phyloP scores from a whole-genome alignment of 2,113 vertebrate species.

The Amazona guildingii region DNA sequence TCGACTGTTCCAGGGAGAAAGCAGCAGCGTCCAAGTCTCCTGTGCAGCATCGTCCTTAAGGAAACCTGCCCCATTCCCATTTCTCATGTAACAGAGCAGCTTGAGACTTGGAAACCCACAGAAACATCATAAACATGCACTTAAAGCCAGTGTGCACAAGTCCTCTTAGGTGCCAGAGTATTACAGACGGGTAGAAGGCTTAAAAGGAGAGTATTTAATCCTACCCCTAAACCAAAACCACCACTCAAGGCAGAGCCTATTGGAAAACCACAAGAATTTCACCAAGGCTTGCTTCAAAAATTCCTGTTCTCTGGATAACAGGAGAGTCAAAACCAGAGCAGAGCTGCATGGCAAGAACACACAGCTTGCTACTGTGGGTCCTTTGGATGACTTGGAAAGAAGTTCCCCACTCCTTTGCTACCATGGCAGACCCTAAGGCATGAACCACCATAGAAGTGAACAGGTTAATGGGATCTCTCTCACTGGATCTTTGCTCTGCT shows the following conservation, averaged over 20 bases:
- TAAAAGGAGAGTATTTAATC: background rate
- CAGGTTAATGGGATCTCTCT: background rate
- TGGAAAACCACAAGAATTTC: background rate
- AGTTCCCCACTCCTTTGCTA: background rate
- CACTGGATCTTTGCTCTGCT: background rate
- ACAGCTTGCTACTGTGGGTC: background rate
- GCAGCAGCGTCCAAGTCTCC: background rate
- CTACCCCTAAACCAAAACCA: background rate
- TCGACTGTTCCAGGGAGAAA: background rate
- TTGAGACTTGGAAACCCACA: background rate
- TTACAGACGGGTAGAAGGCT: background rate
- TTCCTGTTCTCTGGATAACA: background rate
- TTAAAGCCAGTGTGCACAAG: background rate
- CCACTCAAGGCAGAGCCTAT: background rate
- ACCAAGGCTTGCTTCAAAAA: background rate
- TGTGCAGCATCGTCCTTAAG: background rate
- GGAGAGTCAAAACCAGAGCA: background rate
- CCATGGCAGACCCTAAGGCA: background rate
- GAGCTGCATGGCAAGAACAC: background rate
- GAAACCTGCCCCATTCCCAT: background rate
- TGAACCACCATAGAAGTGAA: background rate
- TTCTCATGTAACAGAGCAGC: background rate
- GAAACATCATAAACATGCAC: background rate
- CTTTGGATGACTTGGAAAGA: background rate
- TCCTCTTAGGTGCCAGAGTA: background rate